These are phyloP conservation scores for Mormyrus proboscirostris DNA, from an alignment of 2,797 vertebrate genomes.

Conservation along the genomic window DNA sequence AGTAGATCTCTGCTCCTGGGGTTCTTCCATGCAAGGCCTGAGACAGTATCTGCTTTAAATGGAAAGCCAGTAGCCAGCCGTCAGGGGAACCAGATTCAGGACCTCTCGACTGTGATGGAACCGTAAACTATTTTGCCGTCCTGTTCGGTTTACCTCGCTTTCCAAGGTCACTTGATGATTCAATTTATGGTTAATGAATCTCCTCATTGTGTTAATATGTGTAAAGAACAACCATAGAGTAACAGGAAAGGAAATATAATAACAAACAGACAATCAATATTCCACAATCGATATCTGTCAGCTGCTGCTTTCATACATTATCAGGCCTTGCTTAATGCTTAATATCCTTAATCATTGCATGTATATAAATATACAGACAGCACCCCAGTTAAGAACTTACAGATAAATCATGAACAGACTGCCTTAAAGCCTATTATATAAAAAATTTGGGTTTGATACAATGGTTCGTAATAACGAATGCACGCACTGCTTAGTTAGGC, in stretches of 20 bases:
- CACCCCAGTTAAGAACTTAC: background rate
- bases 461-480: background rate
- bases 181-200: background rate
- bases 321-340: background rate
- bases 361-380: background rate
- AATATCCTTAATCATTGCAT: background rate
- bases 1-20: background rate
- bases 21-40: background rate
- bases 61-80: background rate
- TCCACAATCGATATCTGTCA: background rate
- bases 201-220: background rate
- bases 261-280: background rate
- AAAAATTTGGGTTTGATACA: background rate
- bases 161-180: background rate
- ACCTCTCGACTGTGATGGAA: background rate
- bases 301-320: background rate
- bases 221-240: background rate
- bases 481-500: background rate
- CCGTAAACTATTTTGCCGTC: background rate
- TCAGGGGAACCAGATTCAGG: background rate
- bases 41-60: background rate
- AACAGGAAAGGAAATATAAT: background rate
- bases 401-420: background rate
- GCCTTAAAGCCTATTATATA: background rate
- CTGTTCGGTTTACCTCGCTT: background rate